Evolutionary conservation across 2,888 invertebrate genomes (phyloP).

Genomic region (Parnassius apollo): DNA sequence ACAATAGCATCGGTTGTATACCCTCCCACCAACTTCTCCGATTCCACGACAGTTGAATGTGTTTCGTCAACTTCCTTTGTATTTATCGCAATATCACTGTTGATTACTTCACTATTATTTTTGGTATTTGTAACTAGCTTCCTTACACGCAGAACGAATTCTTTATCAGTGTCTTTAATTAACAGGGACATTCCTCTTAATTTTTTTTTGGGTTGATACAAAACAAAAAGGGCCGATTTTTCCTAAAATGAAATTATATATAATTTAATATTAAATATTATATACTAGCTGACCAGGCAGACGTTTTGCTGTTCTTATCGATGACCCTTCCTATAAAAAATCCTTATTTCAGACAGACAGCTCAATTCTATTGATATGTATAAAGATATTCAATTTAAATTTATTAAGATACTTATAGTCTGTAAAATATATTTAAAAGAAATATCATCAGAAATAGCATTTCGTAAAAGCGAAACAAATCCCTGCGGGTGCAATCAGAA

Average conservation of each 20-base stretch:
- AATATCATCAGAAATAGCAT: neutral
- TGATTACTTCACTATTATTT: conserved; percentile 17
- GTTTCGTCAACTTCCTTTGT: conserved; percentile 10
- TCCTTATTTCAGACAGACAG: too few relatives aligned
- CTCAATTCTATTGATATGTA: too few relatives aligned
- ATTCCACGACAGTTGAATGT: conserved; percentile 46
- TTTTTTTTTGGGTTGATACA: conserved; percentile 70
- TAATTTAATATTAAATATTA: too few relatives aligned
- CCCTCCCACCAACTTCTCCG: conserved; percentile 66
- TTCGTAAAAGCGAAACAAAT: conserved; percentile 7
- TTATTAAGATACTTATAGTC: neutral
- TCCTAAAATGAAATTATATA: too few relatives aligned
- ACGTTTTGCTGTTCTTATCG: too few relatives aligned
- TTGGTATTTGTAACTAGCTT: conserved; percentile 40
- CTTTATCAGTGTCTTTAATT: conserved; percentile 64
- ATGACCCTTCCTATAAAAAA: too few relatives aligned
- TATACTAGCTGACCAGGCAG: too few relatives aligned
- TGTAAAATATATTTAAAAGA: neutral
- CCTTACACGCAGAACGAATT: conserved; percentile 54
- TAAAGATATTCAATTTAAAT: too few relatives aligned
- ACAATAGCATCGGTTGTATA: conserved; percentile 76
- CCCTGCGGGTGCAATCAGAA: conserved; percentile 14
- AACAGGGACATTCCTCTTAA: conserved; percentile 70
- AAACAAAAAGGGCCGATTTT: neutral
- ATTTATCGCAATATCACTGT: neutral